Evolutionary conservation across 2,113 vertebrate genomes (phyloP).

Genomic region (Cygnus buccinator): DNA sequence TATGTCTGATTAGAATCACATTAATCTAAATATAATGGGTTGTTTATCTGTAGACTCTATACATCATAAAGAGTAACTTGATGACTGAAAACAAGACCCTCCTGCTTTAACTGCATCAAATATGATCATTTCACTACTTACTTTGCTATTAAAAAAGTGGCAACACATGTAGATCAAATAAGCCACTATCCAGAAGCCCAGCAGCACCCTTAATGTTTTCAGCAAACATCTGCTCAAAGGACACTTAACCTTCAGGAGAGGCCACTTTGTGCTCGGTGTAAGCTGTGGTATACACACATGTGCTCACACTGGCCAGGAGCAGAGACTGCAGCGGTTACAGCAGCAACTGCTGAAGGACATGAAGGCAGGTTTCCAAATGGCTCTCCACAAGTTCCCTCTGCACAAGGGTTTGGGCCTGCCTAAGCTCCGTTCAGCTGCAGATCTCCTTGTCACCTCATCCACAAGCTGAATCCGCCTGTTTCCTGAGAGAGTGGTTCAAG

Average conservation of each 20-base stretch:
- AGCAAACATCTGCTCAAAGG: not conserved
- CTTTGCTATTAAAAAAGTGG: slow-evolving; percentile 4
- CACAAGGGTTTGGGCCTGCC: not conserved
- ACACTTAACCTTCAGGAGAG: not conserved
- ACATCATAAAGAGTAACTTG: not conserved
- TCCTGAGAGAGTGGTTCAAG: not conserved
- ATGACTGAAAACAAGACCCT: not conserved
- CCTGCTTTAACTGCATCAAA: not conserved
- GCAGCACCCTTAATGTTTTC: not conserved
- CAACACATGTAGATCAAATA: not conserved
- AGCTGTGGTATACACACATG: not conserved
- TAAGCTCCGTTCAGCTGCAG: not conserved
- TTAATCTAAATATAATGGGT: not conserved
- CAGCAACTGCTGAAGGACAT: not conserved
- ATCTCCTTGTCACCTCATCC: not conserved
- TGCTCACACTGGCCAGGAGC: not conserved
- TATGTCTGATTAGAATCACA: not conserved
- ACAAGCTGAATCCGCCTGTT: not conserved
- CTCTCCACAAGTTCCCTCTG: not conserved
- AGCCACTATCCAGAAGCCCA: not conserved
- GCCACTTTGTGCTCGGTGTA: not conserved
- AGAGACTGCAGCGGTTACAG: rapidly evolving
- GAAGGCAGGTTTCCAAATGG: not conserved
- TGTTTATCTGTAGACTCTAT: not conserved
- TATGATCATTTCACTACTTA: not conserved